Percentiles rank a stretch among this genome's conserved stretches.
Evolutionary conservation across 2,888 invertebrate species (phyloP).

Genomic region (Andrena camellia): DNA sequence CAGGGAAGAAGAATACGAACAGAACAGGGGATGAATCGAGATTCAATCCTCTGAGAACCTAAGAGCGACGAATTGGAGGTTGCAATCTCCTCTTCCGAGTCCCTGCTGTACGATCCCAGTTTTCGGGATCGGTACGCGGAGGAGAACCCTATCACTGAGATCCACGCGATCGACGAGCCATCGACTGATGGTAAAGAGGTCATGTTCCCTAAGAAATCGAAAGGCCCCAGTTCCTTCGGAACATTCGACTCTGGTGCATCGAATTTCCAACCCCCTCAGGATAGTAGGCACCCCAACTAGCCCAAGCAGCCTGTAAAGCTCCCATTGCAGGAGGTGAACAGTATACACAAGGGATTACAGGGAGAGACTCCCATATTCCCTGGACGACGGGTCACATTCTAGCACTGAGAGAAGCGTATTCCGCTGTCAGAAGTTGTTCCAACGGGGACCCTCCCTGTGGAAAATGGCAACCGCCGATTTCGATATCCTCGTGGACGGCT

Average conservation of each 20-base stretch:
- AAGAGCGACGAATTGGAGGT: no score
- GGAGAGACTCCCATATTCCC: constrained; percentile 69
- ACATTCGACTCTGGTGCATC: constrained; percentile 15
- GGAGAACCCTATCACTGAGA: constrained; percentile 20
- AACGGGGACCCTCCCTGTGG: constrained; percentile 69
- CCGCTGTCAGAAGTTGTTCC: constrained; percentile 72
- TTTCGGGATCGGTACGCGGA: constrained; percentile 16
- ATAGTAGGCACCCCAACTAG: constrained; percentile 73
- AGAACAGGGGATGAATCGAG: constrained; percentile 9
- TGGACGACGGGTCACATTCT: constrained; percentile 52
- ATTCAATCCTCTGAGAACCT: constrained; percentile 16
- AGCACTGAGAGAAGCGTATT: constrained; percentile 75
- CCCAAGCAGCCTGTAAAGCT: constrained; percentile 73
- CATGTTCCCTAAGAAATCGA: neutral
- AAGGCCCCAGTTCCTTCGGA: constrained; percentile 5
- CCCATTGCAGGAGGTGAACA: constrained; percentile 80
- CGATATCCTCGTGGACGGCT: constrained; percentile 77
- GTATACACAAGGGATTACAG: constrained; percentile 79
- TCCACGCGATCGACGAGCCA: constrained; percentile 29
- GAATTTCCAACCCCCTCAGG: constrained; percentile 48
- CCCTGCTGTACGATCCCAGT: constrained; percentile 42
- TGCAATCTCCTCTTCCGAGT: constrained; percentile 28
- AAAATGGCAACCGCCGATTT: constrained; percentile 73
- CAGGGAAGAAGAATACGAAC: constrained; percentile 24
- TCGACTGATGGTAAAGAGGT: neutral